These are phyloP conservation scores for Oceanodroma leucorhoa DNA, from an alignment of 2,797 vertebrate genomes.

Conservation along the genomic window DNA sequence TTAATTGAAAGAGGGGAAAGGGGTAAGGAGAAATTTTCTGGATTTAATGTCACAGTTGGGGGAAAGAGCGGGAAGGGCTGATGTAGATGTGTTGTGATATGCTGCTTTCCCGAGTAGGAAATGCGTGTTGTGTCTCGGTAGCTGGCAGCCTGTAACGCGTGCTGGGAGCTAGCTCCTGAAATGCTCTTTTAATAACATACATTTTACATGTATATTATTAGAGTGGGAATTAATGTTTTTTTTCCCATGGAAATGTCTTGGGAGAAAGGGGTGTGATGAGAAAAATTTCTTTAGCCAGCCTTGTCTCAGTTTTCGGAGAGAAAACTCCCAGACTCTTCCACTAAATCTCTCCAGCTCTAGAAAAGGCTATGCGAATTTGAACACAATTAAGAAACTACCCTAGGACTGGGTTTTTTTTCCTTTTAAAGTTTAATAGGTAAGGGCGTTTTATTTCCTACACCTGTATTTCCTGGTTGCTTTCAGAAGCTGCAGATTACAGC, in stretches of 20 bases:
- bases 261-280: not conserved
- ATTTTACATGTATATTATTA: fast-evolving
- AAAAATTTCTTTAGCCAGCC: not conserved
- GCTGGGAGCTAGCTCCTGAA: not conserved
- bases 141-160: not conserved
- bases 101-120: not conserved
- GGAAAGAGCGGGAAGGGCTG: not conserved
- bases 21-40: not conserved
- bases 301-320: not conserved
- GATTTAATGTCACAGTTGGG: not conserved
- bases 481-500: not conserved
- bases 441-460: not conserved
- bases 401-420: fast-evolving
- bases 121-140: not conserved
- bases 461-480: not conserved
- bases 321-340: not conserved
- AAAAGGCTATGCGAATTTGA: not conserved
- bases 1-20: not conserved
- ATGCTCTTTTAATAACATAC: not conserved
- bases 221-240: not conserved
- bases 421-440: not conserved
- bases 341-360: not conserved
- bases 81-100: not conserved
- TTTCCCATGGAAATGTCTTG: not conserved
- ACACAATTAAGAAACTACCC: not conserved